Evolutionary conservation across 2,113 vertebrate species (phyloP), one percentile per base, ranked within the genome.

Genomic region (Papio anubis): DNA sequence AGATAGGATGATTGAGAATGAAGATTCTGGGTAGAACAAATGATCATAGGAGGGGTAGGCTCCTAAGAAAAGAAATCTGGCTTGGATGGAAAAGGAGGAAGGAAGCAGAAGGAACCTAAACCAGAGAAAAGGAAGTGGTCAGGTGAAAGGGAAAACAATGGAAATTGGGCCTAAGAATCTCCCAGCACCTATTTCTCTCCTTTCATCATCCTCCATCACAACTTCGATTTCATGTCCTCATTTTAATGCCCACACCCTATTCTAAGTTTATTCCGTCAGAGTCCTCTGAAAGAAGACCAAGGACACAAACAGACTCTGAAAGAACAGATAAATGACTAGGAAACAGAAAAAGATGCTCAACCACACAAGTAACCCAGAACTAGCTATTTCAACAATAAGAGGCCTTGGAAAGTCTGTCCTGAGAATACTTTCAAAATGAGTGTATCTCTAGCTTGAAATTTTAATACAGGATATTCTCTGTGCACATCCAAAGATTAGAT

Each of bases 281-380:
- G 30, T 85, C 48, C 45, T 85, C 64, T 43, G 48, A 38, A 94
- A 85, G 73, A 30, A 45, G 78, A 84, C 9, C 4, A 89, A 78
- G 38, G 35, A 3, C 48, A 90, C 17, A 80, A 32, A 68, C 35
- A 83, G 38, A 70, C 23, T 59, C 45, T 20, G 27, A 52, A 30
- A 82, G 45, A 79, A 70, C 45, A 82, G 16, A 73, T 16, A 87
- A 43, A 79, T 79, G 38, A 50, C 32, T 35, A n/a, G 23, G 64
- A 97, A 95, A 85, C 64, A 93, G 81, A 81, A 85, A 78, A 88
- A 85, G 52, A 87, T 55, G 57, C 25, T 68, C 25, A 48, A 25
- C 30, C 38, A 79, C 81, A 76, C 35, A 48, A 48, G 40, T 45
- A 87, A 87, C 38, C 57, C 50, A 86, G 64, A 76, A 68, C 45